phyloP scores from a whole-genome alignment of 1,140 invertebrate genomes.

The Hermatobates lingyangjiaoensis region DNA sequence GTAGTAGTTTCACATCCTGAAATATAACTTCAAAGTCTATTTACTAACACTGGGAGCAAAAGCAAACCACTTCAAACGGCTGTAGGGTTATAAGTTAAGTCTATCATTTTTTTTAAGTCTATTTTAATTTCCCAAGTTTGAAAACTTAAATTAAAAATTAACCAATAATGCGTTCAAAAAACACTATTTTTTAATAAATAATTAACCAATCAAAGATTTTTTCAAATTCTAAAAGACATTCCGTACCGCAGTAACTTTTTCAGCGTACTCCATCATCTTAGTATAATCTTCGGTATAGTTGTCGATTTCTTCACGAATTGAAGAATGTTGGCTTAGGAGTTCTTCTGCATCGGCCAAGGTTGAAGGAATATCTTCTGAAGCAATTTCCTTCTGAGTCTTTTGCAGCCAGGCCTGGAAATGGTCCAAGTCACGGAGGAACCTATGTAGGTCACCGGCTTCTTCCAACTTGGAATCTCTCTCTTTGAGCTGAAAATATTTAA shows the following conservation, averaged over 20 bases:
- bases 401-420: slow-evolving; percentile 99
- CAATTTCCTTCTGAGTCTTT: slow-evolving; percentile 92
- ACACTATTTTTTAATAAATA: too few species aligned
- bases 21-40: too few species aligned
- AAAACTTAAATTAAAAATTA: too few species aligned
- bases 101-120: too few species aligned
- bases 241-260: slow-evolving; percentile 69
- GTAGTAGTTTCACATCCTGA: too few species aligned
- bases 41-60: too few species aligned
- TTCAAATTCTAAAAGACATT: neutral
- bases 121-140: too few species aligned
- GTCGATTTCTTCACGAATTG: slow-evolving; percentile 95
- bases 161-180: too few species aligned
- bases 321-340: slow-evolving; percentile 87
- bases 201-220: too few species aligned
- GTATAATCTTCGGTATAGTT: slow-evolving; percentile 95
- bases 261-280: slow-evolving; percentile 99
- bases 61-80: too few species aligned
- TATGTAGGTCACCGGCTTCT: slow-evolving; percentile 93
- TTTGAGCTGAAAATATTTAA: slow-evolving; percentile 52
- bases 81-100: too few species aligned
- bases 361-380: slow-evolving; percentile 94
- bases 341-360: slow-evolving; percentile 92
- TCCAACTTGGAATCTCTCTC: slow-evolving; percentile 94
- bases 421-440: slow-evolving; percentile 95